Percentiles rank a stretch among this genome's conserved stretches.
Evolutionary conservation across 2,797 vertebrate genomes (phyloP).

Genomic region (Pseudomugil gertrudae): DNA sequence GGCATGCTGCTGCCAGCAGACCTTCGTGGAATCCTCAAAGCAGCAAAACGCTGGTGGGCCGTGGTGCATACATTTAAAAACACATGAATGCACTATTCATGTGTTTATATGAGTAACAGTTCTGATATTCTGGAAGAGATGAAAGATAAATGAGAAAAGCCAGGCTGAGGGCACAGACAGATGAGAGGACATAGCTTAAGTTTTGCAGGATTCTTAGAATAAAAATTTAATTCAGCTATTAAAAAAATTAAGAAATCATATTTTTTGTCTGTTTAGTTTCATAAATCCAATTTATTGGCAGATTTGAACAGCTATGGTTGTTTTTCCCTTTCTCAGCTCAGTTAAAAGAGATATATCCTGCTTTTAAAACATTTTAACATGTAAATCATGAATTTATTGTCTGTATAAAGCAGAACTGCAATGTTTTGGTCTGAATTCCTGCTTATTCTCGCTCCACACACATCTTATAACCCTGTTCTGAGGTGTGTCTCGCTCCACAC

Average conservation of each 20-base stretch:
- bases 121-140: not conserved
- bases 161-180: not conserved
- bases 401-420: too few relatives aligned
- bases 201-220: not conserved
- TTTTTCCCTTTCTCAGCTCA: not conserved
- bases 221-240: not conserved
- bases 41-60: constrained; percentile 14
- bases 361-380: too few relatives aligned
- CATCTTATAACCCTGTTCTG: too few relatives aligned
- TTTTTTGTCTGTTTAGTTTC: not conserved
- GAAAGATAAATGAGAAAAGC: not conserved
- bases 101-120: not conserved
- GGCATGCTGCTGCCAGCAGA: constrained; percentile 56
- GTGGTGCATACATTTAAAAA: not conserved
- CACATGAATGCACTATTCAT: not conserved
- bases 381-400: too few relatives aligned
- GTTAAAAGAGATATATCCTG: too few relatives aligned
- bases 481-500: too few relatives aligned
- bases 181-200: not conserved
- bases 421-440: too few relatives aligned
- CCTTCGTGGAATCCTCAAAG: constrained; percentile 42
- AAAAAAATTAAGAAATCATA: not conserved
- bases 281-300: not conserved
- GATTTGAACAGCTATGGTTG: not conserved
- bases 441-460: too few relatives aligned